phyloP scores from a whole-genome alignment of 2,113 vertebrate species.

The Arothron firmamentum region DNA sequence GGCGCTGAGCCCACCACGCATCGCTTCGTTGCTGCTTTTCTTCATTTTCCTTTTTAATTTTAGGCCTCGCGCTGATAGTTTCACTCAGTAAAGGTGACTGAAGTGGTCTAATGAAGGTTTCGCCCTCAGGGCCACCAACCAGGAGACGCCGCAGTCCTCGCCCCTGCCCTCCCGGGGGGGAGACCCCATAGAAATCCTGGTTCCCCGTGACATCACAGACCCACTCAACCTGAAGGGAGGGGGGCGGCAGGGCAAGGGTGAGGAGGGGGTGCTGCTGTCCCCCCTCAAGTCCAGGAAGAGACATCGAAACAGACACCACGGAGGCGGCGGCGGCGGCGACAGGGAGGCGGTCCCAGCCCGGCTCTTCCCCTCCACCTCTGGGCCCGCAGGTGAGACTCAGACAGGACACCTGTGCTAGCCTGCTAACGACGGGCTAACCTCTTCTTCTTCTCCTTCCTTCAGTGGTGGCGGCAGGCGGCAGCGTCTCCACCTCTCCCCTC shows the following conservation, averaged over 20 bases:
- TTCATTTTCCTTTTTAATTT: too few species aligned
- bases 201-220: conserved; percentile 89
- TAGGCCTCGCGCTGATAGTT: too few species aligned
- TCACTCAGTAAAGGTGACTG: too few species aligned
- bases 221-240: conserved; percentile 84
- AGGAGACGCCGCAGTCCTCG: conserved; percentile 85
- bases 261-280: conserved; percentile 70
- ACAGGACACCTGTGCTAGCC: not conserved
- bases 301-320: conserved; percentile 77
- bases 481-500: conserved; percentile 63
- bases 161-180: conserved; percentile 80
- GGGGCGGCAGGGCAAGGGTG: conserved; percentile 52
- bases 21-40: too few species aligned
- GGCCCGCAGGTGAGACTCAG: conserved; percentile 30
- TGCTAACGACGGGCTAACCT: not conserved
- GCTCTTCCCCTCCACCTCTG: conserved; percentile 25
- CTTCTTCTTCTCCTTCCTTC: conserved; percentile 4
- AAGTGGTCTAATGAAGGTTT: not conserved
- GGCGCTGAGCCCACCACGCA: too few species aligned
- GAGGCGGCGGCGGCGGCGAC: conserved; percentile 36
- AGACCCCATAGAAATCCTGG: conserved; percentile 87
- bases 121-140: conserved; percentile 74
- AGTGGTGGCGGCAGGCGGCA: conserved; percentile 30
- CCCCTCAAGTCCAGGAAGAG: conserved; percentile 76
- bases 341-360: not conserved